Evolutionary conservation across 2,888 invertebrate genomes (phyloP).

Genomic region (Morinoia aosen): DNA sequence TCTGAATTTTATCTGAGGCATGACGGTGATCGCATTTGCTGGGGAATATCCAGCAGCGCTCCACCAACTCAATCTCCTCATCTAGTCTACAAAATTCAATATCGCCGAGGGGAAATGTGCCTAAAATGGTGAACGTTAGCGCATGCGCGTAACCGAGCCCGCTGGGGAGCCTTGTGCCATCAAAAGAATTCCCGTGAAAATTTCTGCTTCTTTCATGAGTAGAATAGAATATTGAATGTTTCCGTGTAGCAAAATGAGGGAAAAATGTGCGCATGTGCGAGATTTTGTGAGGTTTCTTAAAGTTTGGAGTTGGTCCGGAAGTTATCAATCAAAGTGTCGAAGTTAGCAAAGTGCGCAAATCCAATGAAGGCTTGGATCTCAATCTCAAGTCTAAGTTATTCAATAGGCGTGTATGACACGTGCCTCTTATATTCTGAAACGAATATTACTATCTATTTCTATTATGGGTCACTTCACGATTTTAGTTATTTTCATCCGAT

Average conservation of each 20-base stretch:
- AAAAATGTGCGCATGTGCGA: background rate
- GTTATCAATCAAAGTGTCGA: too few relatives aligned
- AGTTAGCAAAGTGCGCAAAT: background rate
- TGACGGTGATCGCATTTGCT: background rate
- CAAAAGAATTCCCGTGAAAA: background rate
- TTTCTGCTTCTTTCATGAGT: background rate
- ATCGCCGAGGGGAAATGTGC: background rate
- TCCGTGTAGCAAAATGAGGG: background rate
- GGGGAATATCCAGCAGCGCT: background rate
- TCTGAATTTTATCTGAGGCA: background rate
- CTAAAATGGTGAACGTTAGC: slow-evolving; percentile 12
- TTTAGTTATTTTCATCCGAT: too few relatives aligned
- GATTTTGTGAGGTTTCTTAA: background rate
- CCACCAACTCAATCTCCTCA: slow-evolving; percentile 19
- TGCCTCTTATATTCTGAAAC: too few relatives aligned
- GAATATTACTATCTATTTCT: too few relatives aligned
- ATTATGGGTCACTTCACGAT: too few relatives aligned
- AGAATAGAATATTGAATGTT: background rate
- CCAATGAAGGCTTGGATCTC: background rate
- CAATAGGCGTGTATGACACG: too few relatives aligned
- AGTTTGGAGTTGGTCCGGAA: too few relatives aligned
- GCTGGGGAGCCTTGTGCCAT: background rate
- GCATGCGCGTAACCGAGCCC: background rate
- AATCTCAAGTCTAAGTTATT: background rate
- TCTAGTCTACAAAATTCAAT: slow-evolving; percentile 18